Evolutionary conservation across 1,140 invertebrate species (phyloP).

Genomic region (Cotesia glomerata): DNA sequence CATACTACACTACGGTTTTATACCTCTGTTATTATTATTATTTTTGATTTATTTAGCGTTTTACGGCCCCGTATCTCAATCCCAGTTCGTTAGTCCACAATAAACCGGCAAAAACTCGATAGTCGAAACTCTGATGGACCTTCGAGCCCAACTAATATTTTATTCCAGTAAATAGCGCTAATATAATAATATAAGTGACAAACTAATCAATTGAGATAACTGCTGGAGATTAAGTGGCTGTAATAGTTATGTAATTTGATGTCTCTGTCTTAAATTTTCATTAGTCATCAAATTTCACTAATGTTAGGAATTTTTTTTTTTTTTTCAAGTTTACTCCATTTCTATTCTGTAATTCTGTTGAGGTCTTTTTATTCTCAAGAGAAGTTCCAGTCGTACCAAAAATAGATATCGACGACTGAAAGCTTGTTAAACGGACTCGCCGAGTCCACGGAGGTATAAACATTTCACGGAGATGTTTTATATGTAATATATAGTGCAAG

Average conservation of each 20-base stretch:
- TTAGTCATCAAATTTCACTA: too few species aligned
- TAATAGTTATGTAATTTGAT: too few species aligned
- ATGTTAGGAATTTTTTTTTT: too few species aligned
- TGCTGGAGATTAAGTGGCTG: neutral
- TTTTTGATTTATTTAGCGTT: constrained; percentile 23
- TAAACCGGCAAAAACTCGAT: neutral
- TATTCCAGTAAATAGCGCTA: too few species aligned
- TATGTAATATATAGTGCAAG: neutral
- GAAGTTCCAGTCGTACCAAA: too few species aligned
- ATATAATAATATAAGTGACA: neutral
- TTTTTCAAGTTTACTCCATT: neutral
- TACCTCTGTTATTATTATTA: neutral
- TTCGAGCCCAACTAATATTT: too few species aligned
- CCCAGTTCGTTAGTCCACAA: constrained; percentile 20
- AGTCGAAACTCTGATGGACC: too few species aligned
- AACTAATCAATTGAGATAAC: neutral
- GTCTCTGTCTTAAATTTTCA: too few species aligned
- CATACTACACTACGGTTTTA: neutral
- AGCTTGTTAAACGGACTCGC: too few species aligned
- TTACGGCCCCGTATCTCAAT: constrained; percentile 1
- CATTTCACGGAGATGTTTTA: too few species aligned
- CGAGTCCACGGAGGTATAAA: too few species aligned
- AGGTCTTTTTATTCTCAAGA: neutral
- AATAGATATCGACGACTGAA: too few species aligned
- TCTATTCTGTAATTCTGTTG: neutral